phyloP scores from a whole-genome alignment of 2,888 invertebrate species.

The Drosophila fulvimacula region DNA sequence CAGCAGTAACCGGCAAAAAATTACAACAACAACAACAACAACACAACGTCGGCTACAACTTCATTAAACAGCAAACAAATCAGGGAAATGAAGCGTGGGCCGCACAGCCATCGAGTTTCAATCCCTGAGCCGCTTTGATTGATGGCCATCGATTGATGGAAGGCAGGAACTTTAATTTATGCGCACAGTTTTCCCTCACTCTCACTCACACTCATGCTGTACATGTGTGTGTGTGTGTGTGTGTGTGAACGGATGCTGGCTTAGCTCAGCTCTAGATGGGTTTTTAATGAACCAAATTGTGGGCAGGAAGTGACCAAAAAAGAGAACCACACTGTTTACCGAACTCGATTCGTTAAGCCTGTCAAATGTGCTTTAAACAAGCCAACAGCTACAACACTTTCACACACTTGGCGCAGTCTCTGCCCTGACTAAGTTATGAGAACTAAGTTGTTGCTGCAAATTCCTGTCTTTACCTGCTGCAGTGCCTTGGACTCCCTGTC shows the following conservation, averaged over 20 bases:
- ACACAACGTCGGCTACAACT: constrained; percentile 20
- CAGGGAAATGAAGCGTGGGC: constrained; percentile 46
- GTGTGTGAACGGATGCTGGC: constrained; percentile 36
- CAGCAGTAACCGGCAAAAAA: constrained; percentile 29
- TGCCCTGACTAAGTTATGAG: background rate
- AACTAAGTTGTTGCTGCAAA: background rate
- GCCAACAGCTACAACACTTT: constrained; percentile 8
- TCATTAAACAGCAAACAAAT: constrained; percentile 47
- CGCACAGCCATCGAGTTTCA: constrained; percentile 9
- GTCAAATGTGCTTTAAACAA: constrained; percentile 26
- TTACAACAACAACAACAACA: constrained; percentile 1
- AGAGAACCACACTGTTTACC: background rate
- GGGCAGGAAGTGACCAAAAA: constrained; percentile 33
- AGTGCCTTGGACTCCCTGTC: background rate
- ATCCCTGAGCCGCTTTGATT: constrained; percentile 41
- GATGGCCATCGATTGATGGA: constrained; percentile 51
- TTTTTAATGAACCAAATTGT: constrained; percentile 45
- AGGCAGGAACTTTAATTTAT: constrained; percentile 51
- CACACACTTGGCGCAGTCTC: background rate
- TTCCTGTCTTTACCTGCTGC: background rate
- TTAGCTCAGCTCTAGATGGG: constrained; percentile 20
- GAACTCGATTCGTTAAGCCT: constrained; percentile 12
- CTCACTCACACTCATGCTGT: background rate
- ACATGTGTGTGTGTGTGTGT: background rate
- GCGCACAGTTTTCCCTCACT: constrained; percentile 11